A percentile compares a stretch with the other conserved stretches of the same genome.
Conservation (phyloP, 2,888 invertebrate species). For the Dasysyrphus albostriatus region DNA sequence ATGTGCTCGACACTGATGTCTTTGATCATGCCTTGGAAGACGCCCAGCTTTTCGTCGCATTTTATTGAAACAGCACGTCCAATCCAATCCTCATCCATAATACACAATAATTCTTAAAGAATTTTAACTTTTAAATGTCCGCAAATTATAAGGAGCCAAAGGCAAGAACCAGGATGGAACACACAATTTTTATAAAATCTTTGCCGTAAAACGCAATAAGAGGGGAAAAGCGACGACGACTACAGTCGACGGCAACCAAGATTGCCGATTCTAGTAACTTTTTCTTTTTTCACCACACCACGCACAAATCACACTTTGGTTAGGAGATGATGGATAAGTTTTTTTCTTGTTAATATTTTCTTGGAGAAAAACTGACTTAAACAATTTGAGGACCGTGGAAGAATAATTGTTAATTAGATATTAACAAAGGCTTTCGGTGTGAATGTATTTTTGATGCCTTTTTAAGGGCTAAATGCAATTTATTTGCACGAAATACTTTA, state of each 20-base stretch:
- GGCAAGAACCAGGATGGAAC: slow-evolving; percentile 37
- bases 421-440: slow-evolving; percentile 29
- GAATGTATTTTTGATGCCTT: slow-evolving; percentile 58
- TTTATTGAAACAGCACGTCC: slow-evolving; percentile 94
- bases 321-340: slow-evolving; percentile 28
- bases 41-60: slow-evolving; percentile 90
- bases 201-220: slow-evolving; percentile 68
- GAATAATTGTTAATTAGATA: neutral
- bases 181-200: slow-evolving; percentile 13
- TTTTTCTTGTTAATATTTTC: slow-evolving; percentile 4
- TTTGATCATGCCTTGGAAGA: slow-evolving; percentile 90
- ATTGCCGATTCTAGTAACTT: slow-evolving; percentile 15
- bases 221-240: slow-evolving; percentile 54
- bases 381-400: neutral
- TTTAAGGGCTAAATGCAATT: slow-evolving; percentile 70
- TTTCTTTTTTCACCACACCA: slow-evolving; percentile 71
- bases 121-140: slow-evolving; percentile 36
- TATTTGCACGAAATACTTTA: slow-evolving; percentile 62
- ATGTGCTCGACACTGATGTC: slow-evolving; percentile 89
- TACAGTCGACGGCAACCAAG: slow-evolving; percentile 43
- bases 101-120: slow-evolving; percentile 15
- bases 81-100: slow-evolving; percentile 83
- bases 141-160: slow-evolving; percentile 30
- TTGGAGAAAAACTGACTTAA: slow-evolving; percentile 4
- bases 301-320: slow-evolving; percentile 71